phyloP scores from a whole-genome alignment of 1,140 invertebrate species.

The Drosophila pseudoobscura region DNA sequence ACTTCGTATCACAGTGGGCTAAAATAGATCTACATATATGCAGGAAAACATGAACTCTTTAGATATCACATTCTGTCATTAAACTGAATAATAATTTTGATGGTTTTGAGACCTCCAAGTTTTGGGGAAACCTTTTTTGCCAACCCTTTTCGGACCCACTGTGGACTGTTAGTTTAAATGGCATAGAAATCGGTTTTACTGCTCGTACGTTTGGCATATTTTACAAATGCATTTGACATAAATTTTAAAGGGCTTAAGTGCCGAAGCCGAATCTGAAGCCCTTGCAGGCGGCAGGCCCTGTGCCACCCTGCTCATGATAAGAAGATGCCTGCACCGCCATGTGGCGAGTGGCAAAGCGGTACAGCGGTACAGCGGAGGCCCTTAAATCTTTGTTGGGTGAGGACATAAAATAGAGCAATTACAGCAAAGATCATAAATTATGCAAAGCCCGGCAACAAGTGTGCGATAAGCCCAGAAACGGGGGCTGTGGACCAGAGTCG shows the following conservation, averaged over 20 bases:
- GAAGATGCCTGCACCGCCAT: constrained; percentile 29
- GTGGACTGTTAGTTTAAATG: constrained; percentile 64
- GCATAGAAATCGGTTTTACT: constrained; percentile 71
- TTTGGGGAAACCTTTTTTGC: not conserved
- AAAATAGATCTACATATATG: not conserved
- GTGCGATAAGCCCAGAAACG: constrained; percentile 53
- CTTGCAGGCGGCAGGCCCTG: not conserved
- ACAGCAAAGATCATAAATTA: constrained; percentile 77
- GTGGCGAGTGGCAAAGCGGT: not conserved
- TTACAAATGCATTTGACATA: constrained; percentile 81
- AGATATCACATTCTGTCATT: too few species aligned
- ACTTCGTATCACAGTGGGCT: constrained; percentile 39
- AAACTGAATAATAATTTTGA: too few species aligned
- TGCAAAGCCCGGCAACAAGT: constrained; percentile 76
- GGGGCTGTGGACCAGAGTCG: not conserved
- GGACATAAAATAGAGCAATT: constrained; percentile 78
- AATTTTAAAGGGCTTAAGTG: constrained; percentile 76
- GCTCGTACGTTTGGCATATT: constrained; percentile 79
- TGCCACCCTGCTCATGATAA: constrained; percentile 54
- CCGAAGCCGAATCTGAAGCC: constrained; percentile 18
- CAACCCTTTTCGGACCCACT: constrained; percentile 21
- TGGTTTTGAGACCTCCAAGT: too few species aligned
- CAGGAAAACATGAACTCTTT: too few species aligned
- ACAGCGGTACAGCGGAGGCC: too few species aligned
- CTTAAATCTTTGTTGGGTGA: constrained; percentile 63